Percentiles rank a stretch among this genome's conserved stretches.
These are phyloP conservation scores for Ophiothrix spiculata DNA, from an alignment of 35 echinoderm and acorn worm species.

Conservation along the genomic window DNA sequence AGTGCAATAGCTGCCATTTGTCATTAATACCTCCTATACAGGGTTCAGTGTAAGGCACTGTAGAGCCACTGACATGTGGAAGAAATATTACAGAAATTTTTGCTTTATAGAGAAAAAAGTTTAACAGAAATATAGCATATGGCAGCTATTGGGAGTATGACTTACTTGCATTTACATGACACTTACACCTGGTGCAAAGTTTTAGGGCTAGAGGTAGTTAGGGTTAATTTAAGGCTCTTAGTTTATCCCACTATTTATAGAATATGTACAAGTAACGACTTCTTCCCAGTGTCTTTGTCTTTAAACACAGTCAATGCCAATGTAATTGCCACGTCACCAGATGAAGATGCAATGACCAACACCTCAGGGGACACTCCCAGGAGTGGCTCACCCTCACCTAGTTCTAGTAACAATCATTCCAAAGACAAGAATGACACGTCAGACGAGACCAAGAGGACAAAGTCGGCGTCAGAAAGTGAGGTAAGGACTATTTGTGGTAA, in stretches of 20 bases:
- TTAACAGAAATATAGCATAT: no score
- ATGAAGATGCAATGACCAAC: conserved; percentile 54
- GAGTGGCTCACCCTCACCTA: conserved; percentile 60
- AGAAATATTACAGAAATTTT: no score
- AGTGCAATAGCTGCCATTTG: no score
- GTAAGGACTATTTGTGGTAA: not conserved
- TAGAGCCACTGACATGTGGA: no score
- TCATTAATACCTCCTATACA: no score
- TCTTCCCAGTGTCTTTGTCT: not conserved
- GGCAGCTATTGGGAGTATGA: no score
- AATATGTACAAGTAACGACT: not conserved
- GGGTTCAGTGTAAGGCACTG: no score
- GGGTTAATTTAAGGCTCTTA: no score
- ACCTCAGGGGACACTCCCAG: conserved; percentile 32
- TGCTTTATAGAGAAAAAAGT: no score
- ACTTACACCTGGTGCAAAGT: no score
- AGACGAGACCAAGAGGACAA: conserved; percentile 75
- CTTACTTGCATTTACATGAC: no score
- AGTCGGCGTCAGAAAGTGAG: conserved; percentile 52
- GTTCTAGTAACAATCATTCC: conserved; percentile 88
- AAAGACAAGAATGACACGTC: conserved; percentile 80
- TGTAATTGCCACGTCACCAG: conserved; percentile 64
- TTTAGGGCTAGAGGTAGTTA: no score
- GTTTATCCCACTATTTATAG: not conserved
- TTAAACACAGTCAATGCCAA: not conserved